Percentiles rank a stretch among this genome's conserved stretches.
Conservation (phyloP, 2,113 vertebrate species). For the Ptilorrhoa leucosticta region DNA sequence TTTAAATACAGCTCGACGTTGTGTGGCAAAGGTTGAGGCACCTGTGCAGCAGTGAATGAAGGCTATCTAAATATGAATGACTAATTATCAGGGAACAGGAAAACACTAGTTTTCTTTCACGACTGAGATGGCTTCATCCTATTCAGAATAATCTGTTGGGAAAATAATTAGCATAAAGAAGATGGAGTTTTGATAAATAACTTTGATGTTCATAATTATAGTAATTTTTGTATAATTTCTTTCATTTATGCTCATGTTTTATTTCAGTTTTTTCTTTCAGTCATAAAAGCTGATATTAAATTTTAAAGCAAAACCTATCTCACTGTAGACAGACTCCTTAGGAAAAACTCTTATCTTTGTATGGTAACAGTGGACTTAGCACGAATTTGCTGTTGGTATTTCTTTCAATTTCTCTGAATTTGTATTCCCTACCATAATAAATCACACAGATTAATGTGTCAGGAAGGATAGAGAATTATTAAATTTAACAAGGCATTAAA, state of each 20-base stretch:
- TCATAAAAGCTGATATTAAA: conserved; percentile 51
- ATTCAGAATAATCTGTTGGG: conserved; percentile 61
- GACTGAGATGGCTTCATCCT: conserved; percentile 45
- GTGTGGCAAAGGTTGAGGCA: conserved; percentile 65
- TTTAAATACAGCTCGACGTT: conserved; percentile 41
- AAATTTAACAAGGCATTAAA: background rate
- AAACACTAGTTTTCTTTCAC: conserved; percentile 65
- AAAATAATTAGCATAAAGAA: conserved; percentile 69
- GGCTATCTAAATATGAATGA: conserved; percentile 64
- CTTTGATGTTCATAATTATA: conserved; percentile 66
- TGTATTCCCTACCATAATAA: background rate
- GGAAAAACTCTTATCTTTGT: conserved; percentile 13
- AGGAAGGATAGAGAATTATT: background rate
- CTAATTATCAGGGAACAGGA: conserved; percentile 55
- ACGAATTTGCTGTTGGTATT: background rate
- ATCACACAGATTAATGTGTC: background rate
- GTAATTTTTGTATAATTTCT: conserved; percentile 60
- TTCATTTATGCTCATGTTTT: conserved; percentile 50
- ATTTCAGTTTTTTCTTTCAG: conserved; percentile 53
- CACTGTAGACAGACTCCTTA: background rate
- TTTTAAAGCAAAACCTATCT: conserved; percentile 53
- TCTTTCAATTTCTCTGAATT: background rate
- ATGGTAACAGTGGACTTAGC: conserved; percentile 6
- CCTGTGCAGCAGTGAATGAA: conserved; percentile 65
- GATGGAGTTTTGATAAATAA: conserved; percentile 59